These are phyloP conservation scores for Buathra laborator DNA, from an alignment of 2,888 invertebrate species.

Conservation along the genomic window DNA sequence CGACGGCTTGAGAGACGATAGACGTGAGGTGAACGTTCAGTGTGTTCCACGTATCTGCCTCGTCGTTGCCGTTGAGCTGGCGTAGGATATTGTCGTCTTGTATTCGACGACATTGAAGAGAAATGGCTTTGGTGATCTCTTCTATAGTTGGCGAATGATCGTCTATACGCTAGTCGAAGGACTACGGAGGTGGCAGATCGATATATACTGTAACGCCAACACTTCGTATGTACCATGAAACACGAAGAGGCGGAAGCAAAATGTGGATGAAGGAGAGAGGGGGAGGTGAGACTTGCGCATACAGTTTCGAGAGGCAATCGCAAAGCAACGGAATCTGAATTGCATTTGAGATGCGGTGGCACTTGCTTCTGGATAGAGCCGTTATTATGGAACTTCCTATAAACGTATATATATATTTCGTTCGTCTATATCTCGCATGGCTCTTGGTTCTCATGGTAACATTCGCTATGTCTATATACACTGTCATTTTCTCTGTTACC, in stretches of 20 bases:
- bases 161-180: constrained; percentile 4
- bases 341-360: constrained; percentile 15
- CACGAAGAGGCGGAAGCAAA: too few relatives aligned
- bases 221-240: background rate
- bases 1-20: constrained; percentile 28
- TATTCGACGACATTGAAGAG: constrained; percentile 17
- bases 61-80: background rate
- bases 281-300: background rate
- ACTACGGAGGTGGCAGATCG: background rate
- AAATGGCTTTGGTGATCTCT: constrained; percentile 28
- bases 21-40: constrained; percentile 39
- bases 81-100: constrained; percentile 18
- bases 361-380: constrained; percentile 18
- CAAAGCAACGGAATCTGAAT: constrained; percentile 25
- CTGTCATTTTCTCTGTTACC: background rate
- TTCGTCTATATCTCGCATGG: background rate
- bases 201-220: background rate
- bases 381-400: constrained; percentile 11
- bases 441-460: background rate
- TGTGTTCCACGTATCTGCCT: background rate
- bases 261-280: background rate
- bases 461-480: background rate
- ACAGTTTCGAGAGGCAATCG: background rate
- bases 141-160: constrained; percentile 12
- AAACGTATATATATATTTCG: background rate